Base-by-base conservation (phyloP, 2,797 vertebrate species). In the Neosalanx taihuensis region DNA sequence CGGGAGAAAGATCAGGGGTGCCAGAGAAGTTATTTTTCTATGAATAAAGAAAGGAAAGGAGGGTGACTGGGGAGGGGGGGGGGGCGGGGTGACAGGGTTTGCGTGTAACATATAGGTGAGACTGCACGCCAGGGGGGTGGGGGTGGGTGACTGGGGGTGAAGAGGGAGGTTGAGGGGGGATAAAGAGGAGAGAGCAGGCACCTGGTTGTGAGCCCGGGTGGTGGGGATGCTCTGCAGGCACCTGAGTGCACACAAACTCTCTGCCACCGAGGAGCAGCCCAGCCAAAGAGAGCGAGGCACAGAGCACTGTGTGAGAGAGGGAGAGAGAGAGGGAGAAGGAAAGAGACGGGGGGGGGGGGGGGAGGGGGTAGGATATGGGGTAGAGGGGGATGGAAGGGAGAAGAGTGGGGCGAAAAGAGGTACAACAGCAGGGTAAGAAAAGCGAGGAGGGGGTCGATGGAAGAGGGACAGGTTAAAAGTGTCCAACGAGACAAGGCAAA, bases 171-270 rank as follows among this genome's bases (percentile, higher is more conserved):
- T 83, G 74, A 79, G 51, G 69, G 82, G 85, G 83, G 94, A 94
- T 95, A 94, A 94, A 96, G 95, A 95, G 94, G 94, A 97, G 95
- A 94, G 89, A 91, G 92, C 76, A 84, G 41, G 91, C 90, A 93
- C 93, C 93, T 94, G 93, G 92, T 92, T 93, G 92, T 94, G 92
- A 91, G 96, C 96, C 96, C 95, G 97, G 96, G 95, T 96, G 95
- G 96, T 97, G 94, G 97, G 97, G 95, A 99, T 98, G 96, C 96
- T 98, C 96, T 98, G 97, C 95, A 97, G 96, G 95, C 97, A 99
- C 95, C 97, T 99, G 96, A 99, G 97, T 96, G 97, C 97, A 96
- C 97, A 99, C 96, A 99, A 97, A 97, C 97, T 99, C 97, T 99
- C 97, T 96, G 97, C 96, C 96, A 99, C 96, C 96, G 95, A 98